Evolutionary conservation across 2,888 invertebrate genomes (phyloP), one percentile per base, ranked within the genome.

Genomic region (Diarsia brunnea): DNA sequence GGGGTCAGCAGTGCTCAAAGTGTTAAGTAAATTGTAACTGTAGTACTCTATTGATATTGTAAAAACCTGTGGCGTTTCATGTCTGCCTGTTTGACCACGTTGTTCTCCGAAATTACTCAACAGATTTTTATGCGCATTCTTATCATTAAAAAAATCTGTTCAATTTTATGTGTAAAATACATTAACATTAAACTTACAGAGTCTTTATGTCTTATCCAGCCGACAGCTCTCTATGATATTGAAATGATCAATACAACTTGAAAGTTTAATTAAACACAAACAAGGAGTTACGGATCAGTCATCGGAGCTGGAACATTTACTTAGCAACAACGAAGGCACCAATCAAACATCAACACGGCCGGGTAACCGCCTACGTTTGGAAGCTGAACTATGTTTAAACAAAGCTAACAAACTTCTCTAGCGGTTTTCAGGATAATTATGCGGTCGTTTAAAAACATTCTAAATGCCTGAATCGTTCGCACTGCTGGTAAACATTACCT

Each of bases 381-480:
- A 16, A 63, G 14, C 63, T 63, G n/a, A 63, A 10, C n/a, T 43
- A 43, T 63, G 43, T 63, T 43, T 63, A 63, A 43, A n/a, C 43
- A n/a, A 63, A 63, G 61, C 63, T 43, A 63, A 24, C 43, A 63
- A 43, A 43, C 4, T 31, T 19, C 63, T 63, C 16, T 16, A n/a
- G 31, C 43, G 8, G 43, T n/a, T 16, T 24, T 24, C 43, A 8
- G 43, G n/a, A n/a, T 63, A 63, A 43, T 63, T 8, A n/a, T 43
- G 43, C 21, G 63, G 63, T 31, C 21, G n/a, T 43, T 43, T n/a
- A 63, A 63, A 63, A 58, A 58, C 58, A 58, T 58, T 27, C 27
- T 43, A 38, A 21, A 14, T n/a, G 16, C 27, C 27, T 27, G 16
- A 16, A 16, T 58, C 58, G 97, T 97, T 43, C 45, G 24, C 16